These are phyloP conservation scores for Spinus pinus DNA, from an alignment of 2,797 vertebrate species.

Conservation along the genomic window DNA sequence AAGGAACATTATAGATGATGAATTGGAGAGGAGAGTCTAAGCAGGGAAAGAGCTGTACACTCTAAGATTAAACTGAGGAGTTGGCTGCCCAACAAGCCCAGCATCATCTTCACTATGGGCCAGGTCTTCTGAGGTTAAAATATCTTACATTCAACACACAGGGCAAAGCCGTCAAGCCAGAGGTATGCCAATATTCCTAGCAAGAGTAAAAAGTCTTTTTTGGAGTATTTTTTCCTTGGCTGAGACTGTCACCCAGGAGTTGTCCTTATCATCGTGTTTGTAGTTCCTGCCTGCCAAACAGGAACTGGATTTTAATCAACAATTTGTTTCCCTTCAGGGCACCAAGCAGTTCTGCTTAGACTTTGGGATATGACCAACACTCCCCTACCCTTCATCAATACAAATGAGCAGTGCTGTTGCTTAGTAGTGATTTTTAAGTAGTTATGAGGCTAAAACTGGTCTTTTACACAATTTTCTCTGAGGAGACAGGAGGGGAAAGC, in stretches of 20 bases:
- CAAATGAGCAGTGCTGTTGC: slow-evolving; percentile 31
- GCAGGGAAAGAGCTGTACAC: neutral
- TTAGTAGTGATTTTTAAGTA: slow-evolving; percentile 14
- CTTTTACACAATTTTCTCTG: neutral
- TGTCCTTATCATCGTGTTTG: slow-evolving; percentile 10
- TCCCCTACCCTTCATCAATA: slow-evolving; percentile 16
- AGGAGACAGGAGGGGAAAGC: neutral
- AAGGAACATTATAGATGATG: neutral
- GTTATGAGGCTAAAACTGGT: neutral
- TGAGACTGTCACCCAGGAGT: slow-evolving; percentile 24
- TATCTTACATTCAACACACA: neutral
- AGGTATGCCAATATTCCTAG: neutral
- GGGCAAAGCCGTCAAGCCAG: neutral
- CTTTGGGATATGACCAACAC: slow-evolving; percentile 52
- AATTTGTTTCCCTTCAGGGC: slow-evolving; percentile 52
- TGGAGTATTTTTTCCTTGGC: slow-evolving; percentile 9
- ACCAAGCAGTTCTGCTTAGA: slow-evolving; percentile 32
- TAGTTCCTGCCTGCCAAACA: slow-evolving; percentile 44
- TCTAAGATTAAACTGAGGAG: neutral
- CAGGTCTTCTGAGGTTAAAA: neutral
- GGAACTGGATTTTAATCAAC: slow-evolving; percentile 64
- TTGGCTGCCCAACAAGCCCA: neutral
- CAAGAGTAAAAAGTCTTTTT: neutral
- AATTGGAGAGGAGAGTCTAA: neutral
- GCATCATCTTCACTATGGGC: neutral